Evolutionary conservation across 1,140 invertebrate species (phyloP).

Genomic region (Drosophila pachea): DNA sequence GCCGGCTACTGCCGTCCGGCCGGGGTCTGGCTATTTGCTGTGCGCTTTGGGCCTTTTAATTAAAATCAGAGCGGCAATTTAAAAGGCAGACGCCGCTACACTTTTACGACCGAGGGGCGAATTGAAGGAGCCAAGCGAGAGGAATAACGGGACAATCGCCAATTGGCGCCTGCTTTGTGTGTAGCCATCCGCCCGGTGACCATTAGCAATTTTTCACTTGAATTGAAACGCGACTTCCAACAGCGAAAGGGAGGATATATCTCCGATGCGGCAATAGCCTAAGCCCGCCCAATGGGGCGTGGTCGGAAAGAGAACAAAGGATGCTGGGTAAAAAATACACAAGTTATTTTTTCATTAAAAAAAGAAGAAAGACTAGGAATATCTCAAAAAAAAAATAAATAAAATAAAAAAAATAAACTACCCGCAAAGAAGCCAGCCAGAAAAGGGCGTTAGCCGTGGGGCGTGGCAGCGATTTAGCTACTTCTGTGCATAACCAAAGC

Average conservation of each 20-base stretch:
- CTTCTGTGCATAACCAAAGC: not conserved
- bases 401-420: not conserved
- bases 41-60: slow-evolving; percentile 57
- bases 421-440: too few relatives aligned
- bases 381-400: too few relatives aligned
- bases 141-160: slow-evolving; percentile 6
- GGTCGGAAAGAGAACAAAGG: slow-evolving; percentile 6
- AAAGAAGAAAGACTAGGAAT: not conserved
- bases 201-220: slow-evolving; percentile 74
- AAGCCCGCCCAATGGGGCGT: not conserved
- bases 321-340: slow-evolving; percentile 7
- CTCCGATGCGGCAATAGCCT: slow-evolving; percentile 16
- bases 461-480: not conserved
- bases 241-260: slow-evolving; percentile 49
- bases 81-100: slow-evolving; percentile 44
- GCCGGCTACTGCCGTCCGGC: slow-evolving; percentile 9
- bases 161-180: slow-evolving; percentile 34
- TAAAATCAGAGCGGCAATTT: slow-evolving; percentile 72
- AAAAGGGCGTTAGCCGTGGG: not conserved
- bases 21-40: slow-evolving; percentile 5
- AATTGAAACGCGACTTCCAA: slow-evolving; percentile 37
- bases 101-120: slow-evolving; percentile 15
- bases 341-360: slow-evolving; percentile 3
- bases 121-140: not conserved
- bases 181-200: slow-evolving; percentile 37